A percentile compares a stretch with the other conserved stretches of the same genome.
phyloP scores from a whole-genome alignment of 2,888 invertebrate species.

The Athrips mouffetella region DNA sequence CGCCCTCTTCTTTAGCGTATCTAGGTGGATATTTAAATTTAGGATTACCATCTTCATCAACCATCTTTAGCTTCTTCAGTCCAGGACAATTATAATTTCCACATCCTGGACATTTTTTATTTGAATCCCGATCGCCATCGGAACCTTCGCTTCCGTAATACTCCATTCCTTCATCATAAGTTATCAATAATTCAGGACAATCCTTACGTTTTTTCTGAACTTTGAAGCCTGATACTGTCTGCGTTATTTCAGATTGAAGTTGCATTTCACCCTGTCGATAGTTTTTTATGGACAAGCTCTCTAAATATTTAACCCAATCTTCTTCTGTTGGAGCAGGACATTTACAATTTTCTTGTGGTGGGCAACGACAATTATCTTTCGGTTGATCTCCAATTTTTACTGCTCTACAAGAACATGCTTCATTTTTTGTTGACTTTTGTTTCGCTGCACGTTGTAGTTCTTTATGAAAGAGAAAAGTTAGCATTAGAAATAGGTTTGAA shows the following conservation, averaged over 20 bases:
- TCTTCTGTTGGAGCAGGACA: background rate
- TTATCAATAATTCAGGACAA: background rate
- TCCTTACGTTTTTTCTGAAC: background rate
- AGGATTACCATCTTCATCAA: background rate
- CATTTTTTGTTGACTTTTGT: background rate
- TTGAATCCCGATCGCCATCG: background rate
- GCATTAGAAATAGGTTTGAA: background rate
- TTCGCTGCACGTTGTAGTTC: background rate
- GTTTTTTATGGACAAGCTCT: background rate
- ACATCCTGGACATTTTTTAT: background rate
- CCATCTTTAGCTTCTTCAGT: background rate
- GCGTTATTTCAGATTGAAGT: background rate
- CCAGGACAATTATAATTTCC: background rate
- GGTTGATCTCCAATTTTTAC: background rate
- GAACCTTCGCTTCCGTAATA: background rate
- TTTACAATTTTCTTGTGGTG: background rate
- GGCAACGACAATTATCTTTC: background rate
- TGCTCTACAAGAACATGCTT: background rate
- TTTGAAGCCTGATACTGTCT: background rate
- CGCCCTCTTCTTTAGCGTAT: background rate
- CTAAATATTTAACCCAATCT: background rate
- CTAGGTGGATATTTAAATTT: background rate
- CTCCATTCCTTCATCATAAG: background rate
- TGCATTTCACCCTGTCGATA: background rate
- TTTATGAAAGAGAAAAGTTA: background rate